Base-by-base conservation (phyloP, 2,797 vertebrate genomes). In the Malurus leucopterus region DNA sequence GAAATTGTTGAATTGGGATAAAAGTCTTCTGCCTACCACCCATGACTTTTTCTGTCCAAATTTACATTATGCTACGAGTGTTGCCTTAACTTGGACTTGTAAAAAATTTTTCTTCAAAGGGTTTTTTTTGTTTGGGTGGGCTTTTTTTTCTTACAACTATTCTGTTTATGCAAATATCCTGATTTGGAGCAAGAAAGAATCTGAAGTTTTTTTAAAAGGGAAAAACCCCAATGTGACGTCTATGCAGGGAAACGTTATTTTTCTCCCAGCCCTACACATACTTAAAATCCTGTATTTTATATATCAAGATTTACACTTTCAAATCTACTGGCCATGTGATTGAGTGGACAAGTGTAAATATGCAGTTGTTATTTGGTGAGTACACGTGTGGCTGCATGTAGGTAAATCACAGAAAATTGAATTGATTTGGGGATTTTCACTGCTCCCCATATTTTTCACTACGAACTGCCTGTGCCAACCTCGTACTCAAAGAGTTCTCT, bases 1-100 rank as follows among this genome's bases (percentile, higher is more conserved):
- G 77, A 81, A 92, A 81, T 50, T 54, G 19, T 26, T 86, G 83
- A 89, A 70, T 34, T 34, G 29, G 47, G 26, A 59, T 81, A 32
- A 73, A 91, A 67, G 29, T 30, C 36, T 49, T 65, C 58, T 65
- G 36, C 27, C 5, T 19, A 12, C 13, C 11, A 5, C 19, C 34
- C 13, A 1, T 13, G 2, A 15, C 24, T 67, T 72, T 26, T 65
- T 23, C 17, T 68, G 83, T 88, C 69, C 30, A 72, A 65, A 67
- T 77, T 75, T 89, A 49, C 19, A 7, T 74, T 51, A 15, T 0
- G 0, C 43, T 85, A 21, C 59, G 34, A 30, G 32, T 65, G 30
- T 72, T 92, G 23, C 38, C 84, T 75, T 55, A 69, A 64, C 65
- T 65, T 59, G 11, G 69, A 44, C 32, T 65, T 69, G 36, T 49